These are phyloP conservation scores for Rhimphoctona megacephalus DNA, from an alignment of 2,888 invertebrate genomes.

Conservation along the genomic window DNA sequence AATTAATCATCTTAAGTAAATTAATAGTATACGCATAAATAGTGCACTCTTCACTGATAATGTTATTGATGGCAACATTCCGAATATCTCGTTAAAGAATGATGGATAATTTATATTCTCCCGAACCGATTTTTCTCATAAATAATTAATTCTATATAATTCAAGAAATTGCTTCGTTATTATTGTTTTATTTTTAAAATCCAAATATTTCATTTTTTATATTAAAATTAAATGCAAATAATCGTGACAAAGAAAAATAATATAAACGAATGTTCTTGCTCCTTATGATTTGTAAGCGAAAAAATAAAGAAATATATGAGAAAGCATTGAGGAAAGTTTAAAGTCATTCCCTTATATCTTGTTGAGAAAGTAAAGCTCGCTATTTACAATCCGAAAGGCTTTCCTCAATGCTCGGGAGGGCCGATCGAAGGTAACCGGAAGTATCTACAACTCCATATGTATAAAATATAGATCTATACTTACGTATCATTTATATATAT, in stretches of 20 bases:
- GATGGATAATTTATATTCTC: not conserved
- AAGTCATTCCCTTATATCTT: not conserved
- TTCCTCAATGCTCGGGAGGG: constrained; percentile 37
- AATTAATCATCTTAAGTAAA: constrained; percentile 49
- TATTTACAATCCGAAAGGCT: constrained; percentile 30
- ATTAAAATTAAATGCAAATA: not conserved
- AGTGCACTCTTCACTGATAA: constrained; percentile 11
- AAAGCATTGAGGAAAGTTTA: not conserved
- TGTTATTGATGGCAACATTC: not conserved
- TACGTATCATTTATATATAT: constrained; percentile 18
- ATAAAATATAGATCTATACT: constrained; percentile 26
- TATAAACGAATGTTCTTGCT: not conserved
- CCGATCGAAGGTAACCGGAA: constrained; percentile 59
- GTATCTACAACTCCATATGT: not conserved
- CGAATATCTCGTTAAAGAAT: not conserved
- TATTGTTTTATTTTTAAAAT: not conserved
- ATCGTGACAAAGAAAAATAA: too few relatives aligned
- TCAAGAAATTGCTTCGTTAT: not conserved
- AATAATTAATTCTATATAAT: not conserved
- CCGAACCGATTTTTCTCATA: not conserved
- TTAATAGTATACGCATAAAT: constrained; percentile 55
- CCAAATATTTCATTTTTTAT: not conserved
- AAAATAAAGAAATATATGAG: not conserved
- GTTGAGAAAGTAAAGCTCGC: constrained; percentile 10
- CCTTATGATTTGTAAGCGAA: not conserved